Evolutionary conservation across 2,797 vertebrate species (phyloP).

Genomic region (Arctocebus calabarensis): DNA sequence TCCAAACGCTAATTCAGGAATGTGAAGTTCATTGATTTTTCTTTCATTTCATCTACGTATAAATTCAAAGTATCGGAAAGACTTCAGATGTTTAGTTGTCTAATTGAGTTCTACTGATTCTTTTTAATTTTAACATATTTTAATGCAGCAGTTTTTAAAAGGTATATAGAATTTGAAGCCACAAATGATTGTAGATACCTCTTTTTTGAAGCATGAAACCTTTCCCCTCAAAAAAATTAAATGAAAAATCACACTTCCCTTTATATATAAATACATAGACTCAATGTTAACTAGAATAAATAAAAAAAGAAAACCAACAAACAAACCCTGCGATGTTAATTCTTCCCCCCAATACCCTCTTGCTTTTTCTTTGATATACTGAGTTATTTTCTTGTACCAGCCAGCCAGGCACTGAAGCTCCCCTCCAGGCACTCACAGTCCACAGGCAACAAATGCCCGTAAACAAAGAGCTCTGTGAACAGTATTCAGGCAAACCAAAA

Average conservation of each 20-base stretch:
- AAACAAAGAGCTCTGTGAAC: neutral
- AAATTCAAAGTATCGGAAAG: conserved; percentile 32
- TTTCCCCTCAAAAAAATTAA: neutral
- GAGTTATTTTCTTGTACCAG: neutral
- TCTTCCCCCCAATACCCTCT: too few species aligned
- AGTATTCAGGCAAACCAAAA: neutral
- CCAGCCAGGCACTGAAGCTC: neutral
- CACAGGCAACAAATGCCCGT: neutral
- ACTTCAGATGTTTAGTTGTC: neutral
- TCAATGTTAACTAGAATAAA: neutral
- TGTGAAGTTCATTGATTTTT: conserved; percentile 59
- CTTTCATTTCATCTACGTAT: conserved; percentile 28
- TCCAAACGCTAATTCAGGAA: conserved; percentile 64
- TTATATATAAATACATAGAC: neutral
- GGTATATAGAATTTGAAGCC: neutral
- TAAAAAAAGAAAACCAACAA: neutral
- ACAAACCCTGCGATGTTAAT: neutral
- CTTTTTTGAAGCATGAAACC: neutral
- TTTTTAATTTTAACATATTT: conserved; percentile 44
- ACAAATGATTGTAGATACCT: neutral
- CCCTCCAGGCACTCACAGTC: neutral
- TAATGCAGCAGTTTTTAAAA: neutral
- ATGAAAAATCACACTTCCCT: neutral
- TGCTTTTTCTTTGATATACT: neutral
- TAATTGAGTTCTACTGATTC: conserved; percentile 34